Base-by-base conservation (phyloP, 1,140 invertebrate genomes). In the Acromyrmex charruanus region DNA sequence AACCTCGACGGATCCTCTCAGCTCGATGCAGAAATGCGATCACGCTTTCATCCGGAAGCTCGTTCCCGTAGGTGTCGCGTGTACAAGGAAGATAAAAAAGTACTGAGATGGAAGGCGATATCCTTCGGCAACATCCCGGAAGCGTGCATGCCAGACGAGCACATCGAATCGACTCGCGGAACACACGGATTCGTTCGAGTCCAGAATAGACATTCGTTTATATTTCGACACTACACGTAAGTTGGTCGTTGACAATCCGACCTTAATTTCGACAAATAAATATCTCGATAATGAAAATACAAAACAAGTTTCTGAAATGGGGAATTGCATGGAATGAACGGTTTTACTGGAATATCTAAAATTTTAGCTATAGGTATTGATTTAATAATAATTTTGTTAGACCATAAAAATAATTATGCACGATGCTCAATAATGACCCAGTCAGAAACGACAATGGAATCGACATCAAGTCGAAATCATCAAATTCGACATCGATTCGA, bases 61-160 rank as follows among this genome's bases (percentile, higher is more conserved):
- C 58, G 69, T 61, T 44, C 21, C 39, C 51, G 28, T 82, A 68
- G 69, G 72, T 86, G 77, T 61, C 88, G 63, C 89, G 88, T 87
- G 88, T 68, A 82, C 72, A 75, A 74, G 12, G 44, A 82, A 61
- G 85, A 89, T 89, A 87, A 90, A 89, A 82, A 89, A 89, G 71
- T 44, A 53, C 18, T 31, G 66, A 66, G 61, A 89, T 79, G 88
- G 85, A 90, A 87, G 81, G 69, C 74, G 55, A 82, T 72, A 89
- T 82, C 61, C 77, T 49, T 58, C 9, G 61, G 77, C 74, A 77
- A 90, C 88, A 89, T 85, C 89, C 89, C 88, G 89, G 89, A 90
- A 87, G 55, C 59, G 63, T 14, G 85, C 71, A 12, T 59, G 68
- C 53, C 65, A 63, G 51, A 59, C 51, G 31, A 82, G 85, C 85